Evolutionary conservation across 2,797 vertebrate species (phyloP).

Genomic region (Ciconia nigra): DNA sequence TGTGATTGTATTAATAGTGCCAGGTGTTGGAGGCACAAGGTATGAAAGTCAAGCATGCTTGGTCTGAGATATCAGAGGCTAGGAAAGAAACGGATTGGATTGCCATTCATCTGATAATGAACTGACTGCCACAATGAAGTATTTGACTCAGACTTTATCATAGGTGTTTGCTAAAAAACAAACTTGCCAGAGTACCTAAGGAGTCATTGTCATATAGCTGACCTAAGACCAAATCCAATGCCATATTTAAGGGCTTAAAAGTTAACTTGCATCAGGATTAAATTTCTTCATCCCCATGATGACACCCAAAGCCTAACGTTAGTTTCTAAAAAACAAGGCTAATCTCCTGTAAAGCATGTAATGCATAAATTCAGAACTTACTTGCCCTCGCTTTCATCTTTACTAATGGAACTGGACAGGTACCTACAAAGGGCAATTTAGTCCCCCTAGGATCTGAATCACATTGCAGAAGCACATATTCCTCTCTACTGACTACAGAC

Average conservation of each 20-base stretch:
- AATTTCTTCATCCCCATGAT: not conserved
- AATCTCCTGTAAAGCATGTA: not conserved
- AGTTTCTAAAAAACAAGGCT: not conserved
- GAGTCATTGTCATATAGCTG: not conserved
- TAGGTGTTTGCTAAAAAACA: not conserved
- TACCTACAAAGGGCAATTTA: not conserved
- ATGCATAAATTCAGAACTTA: not conserved
- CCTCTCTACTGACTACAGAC: not conserved
- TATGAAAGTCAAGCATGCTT: not conserved
- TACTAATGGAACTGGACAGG: not conserved
- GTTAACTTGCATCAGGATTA: not conserved
- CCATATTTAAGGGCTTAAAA: not conserved
- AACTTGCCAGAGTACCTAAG: not conserved
- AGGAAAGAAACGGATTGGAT: not conserved
- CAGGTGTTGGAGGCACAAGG: not conserved
- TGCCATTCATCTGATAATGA: not conserved
- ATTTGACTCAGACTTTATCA: not conserved
- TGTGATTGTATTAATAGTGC: not conserved
- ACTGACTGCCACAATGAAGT: not conserved
- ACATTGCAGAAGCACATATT: not conserved
- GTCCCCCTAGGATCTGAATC: not conserved
- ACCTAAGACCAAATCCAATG: not conserved
- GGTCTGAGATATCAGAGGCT: not conserved
- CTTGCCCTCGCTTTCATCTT: not conserved
- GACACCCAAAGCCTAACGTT: not conserved